Evolutionary conservation across 92 coral and sea anemone genomes (phyloP), one percentile per base, ranked within the genome.

Genomic region (Zoanthus gigantus): DNA sequence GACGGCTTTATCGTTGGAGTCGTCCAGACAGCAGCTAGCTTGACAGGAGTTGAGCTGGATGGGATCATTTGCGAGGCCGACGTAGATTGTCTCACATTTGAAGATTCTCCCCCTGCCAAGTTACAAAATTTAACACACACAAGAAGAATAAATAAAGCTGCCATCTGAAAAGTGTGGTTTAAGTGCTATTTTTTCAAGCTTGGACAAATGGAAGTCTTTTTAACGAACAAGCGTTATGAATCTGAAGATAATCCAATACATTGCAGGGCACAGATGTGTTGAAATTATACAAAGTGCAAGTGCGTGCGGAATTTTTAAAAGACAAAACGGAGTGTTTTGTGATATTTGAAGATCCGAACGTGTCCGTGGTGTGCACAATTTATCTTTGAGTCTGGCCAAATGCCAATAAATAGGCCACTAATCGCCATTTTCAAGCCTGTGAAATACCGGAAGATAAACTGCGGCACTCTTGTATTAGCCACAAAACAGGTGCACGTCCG

Each of bases 331-430:
- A 60, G 17, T 81, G 31, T 81, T 46, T 13, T 45, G 47, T 81
- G 85, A 44, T 81, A 81, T 81, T 67, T 81, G 60, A 5, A 29
- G 85, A 23, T 81, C 75, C 85, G 67, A 65, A 66, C 85, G 85
- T 65, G 58, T 48, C 85, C 85, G 85, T 81, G 85, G 85, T 48
- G 44, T 65, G 85, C 61, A 71, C 56, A 81, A 56, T 81, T 81
- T 81, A 81, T 81, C 85, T 81, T 65, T 66, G 37, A 81, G 75
- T 54, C 50, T 17, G 73, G 85, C 85, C 85, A 81, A 81, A 81
- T 81, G 85, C 85, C 85, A 81, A 81, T 81, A 81, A 81, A 66
- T 66, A 81, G 76, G 73, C 85, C 85, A 81, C 85, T 81, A 81
- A 81, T 81, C 85, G 85, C 85, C 85, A 65, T 81, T 66, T 81